phyloP scores from a whole-genome alignment of 2,797 vertebrate species.

The Enteromius unitaeniatus region DNA sequence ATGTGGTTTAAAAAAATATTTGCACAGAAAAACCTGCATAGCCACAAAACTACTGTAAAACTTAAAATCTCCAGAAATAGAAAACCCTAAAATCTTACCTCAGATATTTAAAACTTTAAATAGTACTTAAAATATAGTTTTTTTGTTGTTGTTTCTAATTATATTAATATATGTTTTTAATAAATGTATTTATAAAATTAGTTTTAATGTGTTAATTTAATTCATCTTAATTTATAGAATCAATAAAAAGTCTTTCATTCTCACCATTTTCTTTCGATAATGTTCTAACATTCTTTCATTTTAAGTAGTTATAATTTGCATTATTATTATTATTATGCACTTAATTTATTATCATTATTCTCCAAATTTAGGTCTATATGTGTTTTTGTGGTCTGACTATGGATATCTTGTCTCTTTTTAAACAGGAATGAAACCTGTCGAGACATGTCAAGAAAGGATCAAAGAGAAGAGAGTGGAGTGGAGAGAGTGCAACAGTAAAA shows the following conservation, averaged over 20 bases:
- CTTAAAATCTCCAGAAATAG: not conserved
- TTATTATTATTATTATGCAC: not conserved
- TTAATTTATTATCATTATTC: not conserved
- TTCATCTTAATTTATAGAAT: not conserved
- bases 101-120: too few species aligned
- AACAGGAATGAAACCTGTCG: not conserved
- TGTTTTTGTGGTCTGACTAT: not conserved
- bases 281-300: not conserved
- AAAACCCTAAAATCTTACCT: not conserved
- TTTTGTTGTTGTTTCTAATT: not conserved
- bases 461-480: not conserved
- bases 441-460: not conserved
- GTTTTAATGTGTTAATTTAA: not conserved
- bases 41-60: not conserved
- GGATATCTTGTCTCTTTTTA: not conserved
- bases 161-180: too few species aligned
- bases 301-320: not conserved
- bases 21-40: not conserved
- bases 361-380: not conserved
- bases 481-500: not conserved
- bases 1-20: not conserved
- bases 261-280: too few species aligned
- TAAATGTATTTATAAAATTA: not conserved
- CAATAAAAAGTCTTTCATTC: not conserved
- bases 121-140: too few species aligned